Evolutionary conservation across 35 echinoderm and acorn worm genomes (phyloP), one percentile per base, ranked within the genome.

Genomic region (Lytechinus pictus): DNA sequence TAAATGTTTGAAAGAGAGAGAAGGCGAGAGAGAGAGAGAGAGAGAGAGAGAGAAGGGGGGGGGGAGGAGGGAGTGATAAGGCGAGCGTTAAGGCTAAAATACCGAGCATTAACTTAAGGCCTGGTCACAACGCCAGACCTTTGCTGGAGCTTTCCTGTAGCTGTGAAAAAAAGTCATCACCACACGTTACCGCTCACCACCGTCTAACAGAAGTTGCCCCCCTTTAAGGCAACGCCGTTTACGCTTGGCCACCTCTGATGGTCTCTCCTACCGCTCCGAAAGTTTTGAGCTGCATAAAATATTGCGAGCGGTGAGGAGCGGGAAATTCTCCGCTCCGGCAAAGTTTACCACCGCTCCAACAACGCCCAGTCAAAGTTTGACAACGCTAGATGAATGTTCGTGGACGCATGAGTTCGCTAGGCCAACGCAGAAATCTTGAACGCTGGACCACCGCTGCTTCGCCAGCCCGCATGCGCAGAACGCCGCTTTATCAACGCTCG

Each of bases 231-330:
- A 7, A 89, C 27, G 87, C 7, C 87, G 6, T 89, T 8, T 89
- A 89, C 87, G 87, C 87, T 89, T n/a, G 87, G 87, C 87, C 87
- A 89, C 87, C 87, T 4, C 52, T 53, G 87, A 89, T 89, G 87
- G 87, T 89, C 87, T n/a, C 87, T 89, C 87, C 87, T 89, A 89
- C 87, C 87, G 87, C 87, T 51, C 87, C 87, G n/a, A 89, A 89
- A 89, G 87, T 89, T 89, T 89, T 89, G 27, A 89, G 27, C 87
- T 89, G 87, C 87, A 89, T n/a, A 89, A 89, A 28, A 89, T 89
- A 89, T 89, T 89, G 87, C 87, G 27, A 89, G 27, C 87, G 87
- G 52, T 89, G 87, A 89, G 87, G 87, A 51, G 87, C 87, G 87
- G 87, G 52, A 4, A 89, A 89, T 89, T 89, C 21, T 89, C 87